Base-by-base conservation (phyloP, 2,113 vertebrate genomes). In the Haliaeetus leucogaster region DNA sequence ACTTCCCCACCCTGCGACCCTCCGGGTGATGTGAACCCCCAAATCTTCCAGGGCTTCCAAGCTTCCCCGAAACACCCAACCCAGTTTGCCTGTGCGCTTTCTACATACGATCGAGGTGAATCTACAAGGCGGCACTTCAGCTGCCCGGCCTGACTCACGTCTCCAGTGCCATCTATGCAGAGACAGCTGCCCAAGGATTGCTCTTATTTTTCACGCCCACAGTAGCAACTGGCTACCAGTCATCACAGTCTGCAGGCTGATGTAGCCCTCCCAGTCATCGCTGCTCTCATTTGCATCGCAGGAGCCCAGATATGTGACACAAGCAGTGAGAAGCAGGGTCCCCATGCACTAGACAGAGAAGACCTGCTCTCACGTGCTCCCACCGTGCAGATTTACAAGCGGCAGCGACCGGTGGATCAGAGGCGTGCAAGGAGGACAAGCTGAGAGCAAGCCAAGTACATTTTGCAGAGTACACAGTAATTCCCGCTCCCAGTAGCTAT, bases 151-250 rank as follows among this genome's bases (percentile, higher is more conserved):
- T 96, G 94, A 94, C 90, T 97, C 96, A 86, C 87, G 9, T 48
- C 93, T 38, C 96, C 95, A 81, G 82, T 36, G 67, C 95, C 96
- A 74, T 83, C 85, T 13, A 13, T 14, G 70, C 88, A 2, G 26
- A 77, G 96, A 95, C 97, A 97, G 96, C 97, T 97, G 97, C 95
- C 97, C 97, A 42, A 67, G 47, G 92, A 89, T 25, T 96, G 96
- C 95, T 97, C 96, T 97, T 92, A 58, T 96, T 96, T 96, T 96
- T 94, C 95, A 97, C 92, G 88, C 96, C 96, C 96, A 97, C 96
- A 61, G 83, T 25, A 97, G 95, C 97, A 96, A 94, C 93, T 95
- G 94, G 90, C 58, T 86, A 26, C 90, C 96, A 73, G 92, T 85
- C 84, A 56, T 38, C 62, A 20, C 83, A 50, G 80, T 61, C 94